Conservation (phyloP, 1,140 invertebrate species). For the Meloidogyne chitwoodi region DNA sequence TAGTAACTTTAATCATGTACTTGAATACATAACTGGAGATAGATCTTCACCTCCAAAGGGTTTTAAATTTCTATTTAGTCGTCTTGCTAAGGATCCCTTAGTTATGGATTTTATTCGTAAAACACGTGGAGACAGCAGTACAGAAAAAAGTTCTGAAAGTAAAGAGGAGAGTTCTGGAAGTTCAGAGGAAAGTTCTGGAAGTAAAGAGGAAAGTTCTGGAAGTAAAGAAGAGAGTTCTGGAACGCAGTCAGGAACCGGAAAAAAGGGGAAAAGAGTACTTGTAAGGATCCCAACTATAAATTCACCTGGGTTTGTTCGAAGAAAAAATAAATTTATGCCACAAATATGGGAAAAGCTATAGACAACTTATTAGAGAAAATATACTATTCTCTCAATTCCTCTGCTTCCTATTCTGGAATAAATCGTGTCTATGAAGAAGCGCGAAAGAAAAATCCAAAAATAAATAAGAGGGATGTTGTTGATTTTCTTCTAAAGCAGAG, state of each 20-base stretch:
- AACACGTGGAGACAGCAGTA: no score
- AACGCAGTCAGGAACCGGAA: background rate
- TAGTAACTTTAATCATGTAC: no score
- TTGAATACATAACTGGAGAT: no score
- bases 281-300: background rate
- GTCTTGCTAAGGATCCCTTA: background rate
- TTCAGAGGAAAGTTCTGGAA: no score
- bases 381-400: conserved; percentile 7
- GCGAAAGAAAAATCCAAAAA: background rate
- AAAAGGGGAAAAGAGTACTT: background rate
- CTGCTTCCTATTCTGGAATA: conserved; percentile 8
- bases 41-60: background rate
- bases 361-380: conserved; percentile 16
- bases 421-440: conserved; percentile 1
- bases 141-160: no score
- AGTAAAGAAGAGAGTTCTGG: no score
- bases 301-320: background rate
- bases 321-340: conserved; percentile 4
- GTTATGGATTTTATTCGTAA: background rate
- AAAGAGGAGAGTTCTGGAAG: no score
- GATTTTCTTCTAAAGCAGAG: conserved; percentile 16
- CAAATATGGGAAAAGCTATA: conserved; percentile 3
- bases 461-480: conserved; percentile 8
- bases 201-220: no score
- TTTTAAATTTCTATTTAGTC: background rate